Percentiles rank a stretch among this genome's conserved stretches.
Conservation (phyloP, 2,888 invertebrate genomes). For the Drosophila cracens region DNA sequence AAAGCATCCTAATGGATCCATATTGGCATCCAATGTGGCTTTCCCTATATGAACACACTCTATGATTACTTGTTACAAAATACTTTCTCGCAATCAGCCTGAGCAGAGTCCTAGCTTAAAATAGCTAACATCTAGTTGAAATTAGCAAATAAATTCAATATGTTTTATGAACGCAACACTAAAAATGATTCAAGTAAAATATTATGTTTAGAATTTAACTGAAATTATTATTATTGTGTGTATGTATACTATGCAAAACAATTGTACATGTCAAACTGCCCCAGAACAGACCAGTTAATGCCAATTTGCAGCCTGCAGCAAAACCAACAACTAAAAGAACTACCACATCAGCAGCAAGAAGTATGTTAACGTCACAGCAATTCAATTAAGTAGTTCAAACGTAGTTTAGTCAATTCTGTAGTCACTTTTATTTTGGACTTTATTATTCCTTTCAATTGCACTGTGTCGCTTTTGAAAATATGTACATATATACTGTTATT, state of each 20-base stretch:
- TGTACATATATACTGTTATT: conserved; percentile 5
- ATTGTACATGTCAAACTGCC: conserved; percentile 55
- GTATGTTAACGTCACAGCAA: conserved; percentile 40
- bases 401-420: conserved; percentile 9
- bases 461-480: conserved; percentile 8
- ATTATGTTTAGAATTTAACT: conserved; percentile 42
- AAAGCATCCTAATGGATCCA: conserved; percentile 42
- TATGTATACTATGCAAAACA: conserved; percentile 32
- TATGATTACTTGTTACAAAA: conserved; percentile 29
- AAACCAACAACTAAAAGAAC: conserved; percentile 44
- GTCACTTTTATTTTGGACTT: background rate
- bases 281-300: conserved; percentile 54
- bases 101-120: conserved; percentile 43
- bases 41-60: conserved; percentile 25
- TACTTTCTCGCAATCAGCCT: conserved; percentile 27
- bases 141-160: conserved; percentile 35
- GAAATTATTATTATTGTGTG: conserved; percentile 12
- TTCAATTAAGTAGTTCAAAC: conserved; percentile 10
- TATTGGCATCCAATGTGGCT: conserved; percentile 57
- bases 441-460: conserved; percentile 4
- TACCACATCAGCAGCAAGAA: conserved; percentile 42
- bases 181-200: conserved; percentile 58
- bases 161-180: conserved; percentile 63
- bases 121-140: conserved; percentile 23
- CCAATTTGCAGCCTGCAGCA: conserved; percentile 48